Conservation (phyloP, 2,797 vertebrate species). For the Enteromius viviparus region DNA sequence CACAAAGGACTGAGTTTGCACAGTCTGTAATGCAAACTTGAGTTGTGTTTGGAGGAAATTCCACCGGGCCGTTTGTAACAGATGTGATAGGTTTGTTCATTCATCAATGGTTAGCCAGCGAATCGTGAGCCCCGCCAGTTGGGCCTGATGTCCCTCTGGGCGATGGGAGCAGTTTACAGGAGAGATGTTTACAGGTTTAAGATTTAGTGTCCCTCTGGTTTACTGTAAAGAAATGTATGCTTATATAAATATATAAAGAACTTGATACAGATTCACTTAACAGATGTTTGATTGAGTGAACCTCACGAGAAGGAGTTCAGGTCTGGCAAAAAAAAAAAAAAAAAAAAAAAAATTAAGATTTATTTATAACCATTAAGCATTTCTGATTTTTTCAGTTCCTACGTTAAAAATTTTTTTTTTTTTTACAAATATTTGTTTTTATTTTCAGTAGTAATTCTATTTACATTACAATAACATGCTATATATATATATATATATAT, state of each 20-base stretch:
- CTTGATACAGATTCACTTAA: not conserved
- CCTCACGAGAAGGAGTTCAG: not conserved
- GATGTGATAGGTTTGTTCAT: constrained; percentile 45
- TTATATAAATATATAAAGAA: not conserved
- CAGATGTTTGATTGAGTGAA: constrained; percentile 6
- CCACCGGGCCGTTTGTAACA: constrained; percentile 19
- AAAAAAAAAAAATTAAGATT: not conserved
- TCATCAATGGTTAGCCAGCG: constrained; percentile 46
- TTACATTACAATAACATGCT: too few species aligned
- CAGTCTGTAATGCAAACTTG: not conserved
- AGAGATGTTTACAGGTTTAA: not conserved
- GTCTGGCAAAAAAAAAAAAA: not conserved
- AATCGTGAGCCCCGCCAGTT: constrained; percentile 42
- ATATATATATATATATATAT: too few species aligned
- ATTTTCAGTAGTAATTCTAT: not conserved
- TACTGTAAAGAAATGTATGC: not conserved
- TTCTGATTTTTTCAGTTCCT: not conserved
- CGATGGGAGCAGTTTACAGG: constrained; percentile 4
- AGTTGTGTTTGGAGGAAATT: constrained; percentile 29
- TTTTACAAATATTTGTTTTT: not conserved
- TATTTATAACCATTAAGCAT: not conserved
- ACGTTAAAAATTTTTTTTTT: not conserved
- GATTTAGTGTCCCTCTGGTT: constrained; percentile 16
- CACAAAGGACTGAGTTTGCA: constrained; percentile 15
- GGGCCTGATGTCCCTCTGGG: not conserved